phyloP scores from a whole-genome alignment of 2,113 vertebrate species.

The Macroglossus sobrinus region DNA sequence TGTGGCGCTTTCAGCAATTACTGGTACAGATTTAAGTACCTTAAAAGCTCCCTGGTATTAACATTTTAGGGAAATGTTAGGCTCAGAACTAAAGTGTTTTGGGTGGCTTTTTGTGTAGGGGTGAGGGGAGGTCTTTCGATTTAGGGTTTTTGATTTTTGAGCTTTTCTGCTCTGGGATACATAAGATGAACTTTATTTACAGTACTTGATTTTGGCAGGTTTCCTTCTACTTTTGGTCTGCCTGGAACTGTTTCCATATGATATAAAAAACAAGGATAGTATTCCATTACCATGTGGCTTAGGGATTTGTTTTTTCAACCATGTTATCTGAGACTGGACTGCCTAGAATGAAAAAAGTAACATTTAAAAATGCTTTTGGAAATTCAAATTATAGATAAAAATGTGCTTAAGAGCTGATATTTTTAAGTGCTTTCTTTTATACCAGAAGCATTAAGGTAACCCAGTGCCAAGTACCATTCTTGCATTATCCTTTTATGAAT shows the following conservation, averaged over 20 bases:
- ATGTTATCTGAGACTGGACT: slow-evolving; percentile 77
- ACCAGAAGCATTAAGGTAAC: slow-evolving; percentile 82
- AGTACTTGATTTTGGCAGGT: slow-evolving; percentile 72
- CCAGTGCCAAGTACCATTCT: slow-evolving; percentile 89
- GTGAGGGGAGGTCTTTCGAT: background rate
- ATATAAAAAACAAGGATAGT: slow-evolving; percentile 74
- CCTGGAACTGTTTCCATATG: slow-evolving; percentile 69
- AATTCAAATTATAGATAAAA: slow-evolving; percentile 77
- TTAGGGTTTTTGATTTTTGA: slow-evolving; percentile 42
- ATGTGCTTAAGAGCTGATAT: slow-evolving; percentile 78
- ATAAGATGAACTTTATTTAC: slow-evolving; percentile 67
- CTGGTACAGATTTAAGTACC: slow-evolving; percentile 23
- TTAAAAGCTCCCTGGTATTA: slow-evolving; percentile 54
- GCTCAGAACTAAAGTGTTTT: slow-evolving; percentile 72
- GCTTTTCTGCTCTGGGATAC: slow-evolving; percentile 66
- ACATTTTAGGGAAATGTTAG: slow-evolving; percentile 58
- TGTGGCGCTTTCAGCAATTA: slow-evolving; percentile 50
- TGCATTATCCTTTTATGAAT: slow-evolving; percentile 84
- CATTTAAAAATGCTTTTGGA: slow-evolving; percentile 78
- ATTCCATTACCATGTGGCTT: slow-evolving; percentile 71
- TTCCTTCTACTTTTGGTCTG: slow-evolving; percentile 76
- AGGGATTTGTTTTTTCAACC: slow-evolving; percentile 47
- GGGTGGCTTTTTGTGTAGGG: background rate
- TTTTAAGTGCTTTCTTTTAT: slow-evolving; percentile 80
- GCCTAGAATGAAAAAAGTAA: slow-evolving; percentile 79